Conservation (phyloP, 23 tunicate genomes). For the Styela clava region DNA sequence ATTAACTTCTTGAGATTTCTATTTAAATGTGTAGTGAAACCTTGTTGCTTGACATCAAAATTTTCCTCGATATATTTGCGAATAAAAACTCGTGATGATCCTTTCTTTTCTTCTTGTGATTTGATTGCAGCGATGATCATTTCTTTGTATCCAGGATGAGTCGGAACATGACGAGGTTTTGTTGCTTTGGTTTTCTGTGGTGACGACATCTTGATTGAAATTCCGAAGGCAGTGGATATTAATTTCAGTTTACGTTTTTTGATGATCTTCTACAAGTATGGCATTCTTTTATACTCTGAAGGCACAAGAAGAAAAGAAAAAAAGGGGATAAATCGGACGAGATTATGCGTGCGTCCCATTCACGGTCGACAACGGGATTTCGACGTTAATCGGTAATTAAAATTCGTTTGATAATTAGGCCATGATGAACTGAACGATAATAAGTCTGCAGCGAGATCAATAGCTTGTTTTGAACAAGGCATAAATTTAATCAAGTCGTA, state of each 20-base stretch:
- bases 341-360: no score
- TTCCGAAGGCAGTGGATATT: no score
- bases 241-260: no score
- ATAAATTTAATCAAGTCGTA: no score
- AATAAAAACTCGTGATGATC: neutral
- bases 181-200: neutral
- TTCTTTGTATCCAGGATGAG: constrained; percentile 16
- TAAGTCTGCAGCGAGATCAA: no score
- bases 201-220: neutral
- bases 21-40: neutral
- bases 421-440: no score
- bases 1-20: neutral
- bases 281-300: neutral
- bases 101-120: neutral
- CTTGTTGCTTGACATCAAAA: neutral
- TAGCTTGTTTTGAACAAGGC: no score
- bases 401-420: no score
- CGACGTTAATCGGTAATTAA: no score
- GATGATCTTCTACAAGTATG: no score
- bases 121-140: constrained; percentile 17
- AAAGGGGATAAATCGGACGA: no score
- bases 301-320: neutral
- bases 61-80: neutral
- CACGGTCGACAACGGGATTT: no score
- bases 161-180: neutral